Conservation (phyloP, 1,140 invertebrate species). For the Trachelipus rathkii region DNA sequence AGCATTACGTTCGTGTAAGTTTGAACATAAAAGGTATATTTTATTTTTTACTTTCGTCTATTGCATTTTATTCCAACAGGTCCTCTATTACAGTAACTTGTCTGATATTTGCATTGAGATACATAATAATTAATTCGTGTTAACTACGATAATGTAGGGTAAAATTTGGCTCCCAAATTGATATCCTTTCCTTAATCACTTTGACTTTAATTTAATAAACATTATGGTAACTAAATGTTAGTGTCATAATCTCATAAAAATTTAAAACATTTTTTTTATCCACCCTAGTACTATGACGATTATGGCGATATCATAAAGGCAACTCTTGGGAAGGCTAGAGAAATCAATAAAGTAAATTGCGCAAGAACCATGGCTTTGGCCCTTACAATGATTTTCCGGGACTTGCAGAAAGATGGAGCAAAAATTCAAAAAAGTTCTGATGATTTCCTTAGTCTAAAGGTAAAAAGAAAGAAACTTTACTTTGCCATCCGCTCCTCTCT, state of each 20-base stretch:
- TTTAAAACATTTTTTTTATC: conserved; percentile 4
- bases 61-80: too few relatives aligned
- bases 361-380: conserved; percentile 90
- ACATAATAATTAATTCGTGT: too few relatives aligned
- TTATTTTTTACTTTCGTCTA: not conserved
- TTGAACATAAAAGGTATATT: not conserved
- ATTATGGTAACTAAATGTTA: not conserved
- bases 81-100: too few relatives aligned
- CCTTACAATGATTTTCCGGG: conserved; percentile 76
- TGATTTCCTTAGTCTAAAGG: conserved; percentile 80
- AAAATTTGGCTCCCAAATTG: too few relatives aligned
- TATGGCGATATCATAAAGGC: conserved; percentile 99
- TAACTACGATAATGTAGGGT: too few relatives aligned
- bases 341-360: conserved; percentile 96
- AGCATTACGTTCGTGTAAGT: conserved; percentile 89
- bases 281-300: conserved; percentile 70
- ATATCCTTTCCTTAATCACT: not conserved
- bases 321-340: conserved; percentile 89
- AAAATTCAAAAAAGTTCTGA: conserved; percentile 66
- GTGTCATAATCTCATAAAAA: not conserved
- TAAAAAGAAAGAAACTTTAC: too few relatives aligned
- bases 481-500: conserved; percentile 17
- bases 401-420: conserved; percentile 59
- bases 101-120: too few relatives aligned
- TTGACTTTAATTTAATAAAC: not conserved